Evolutionary conservation across 2,797 vertebrate genomes (phyloP).

Genomic region (Eidolon dupreanum): DNA sequence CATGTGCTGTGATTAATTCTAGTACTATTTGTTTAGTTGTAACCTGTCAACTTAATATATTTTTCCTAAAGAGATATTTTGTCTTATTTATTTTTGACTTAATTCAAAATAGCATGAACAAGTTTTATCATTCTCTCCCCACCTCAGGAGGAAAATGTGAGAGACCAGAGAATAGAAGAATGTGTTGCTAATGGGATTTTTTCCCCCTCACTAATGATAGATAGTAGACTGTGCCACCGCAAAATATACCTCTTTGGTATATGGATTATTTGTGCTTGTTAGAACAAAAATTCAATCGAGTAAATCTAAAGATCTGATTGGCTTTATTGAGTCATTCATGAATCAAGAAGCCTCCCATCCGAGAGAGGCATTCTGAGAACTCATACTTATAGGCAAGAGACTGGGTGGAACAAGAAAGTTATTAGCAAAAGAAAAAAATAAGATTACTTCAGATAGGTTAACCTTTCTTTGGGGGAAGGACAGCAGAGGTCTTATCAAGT

Average conservation of each 20-base stretch:
- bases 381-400: background rate
- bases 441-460: background rate
- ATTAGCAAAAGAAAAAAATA: background rate
- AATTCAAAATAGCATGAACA: background rate
- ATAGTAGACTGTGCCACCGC: background rate
- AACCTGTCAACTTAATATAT: background rate
- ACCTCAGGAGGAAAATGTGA: background rate
- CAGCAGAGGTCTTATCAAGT: background rate
- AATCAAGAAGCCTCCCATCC: background rate
- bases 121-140: background rate
- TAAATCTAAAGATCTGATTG: background rate
- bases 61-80: background rate
- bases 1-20: background rate
- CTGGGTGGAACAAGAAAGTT: background rate
- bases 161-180: background rate
- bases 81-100: slow-evolving; percentile 7
- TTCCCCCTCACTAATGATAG: background rate
- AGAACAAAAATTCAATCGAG: background rate
- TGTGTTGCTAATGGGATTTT: background rate
- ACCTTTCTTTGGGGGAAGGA: background rate
- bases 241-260: background rate
- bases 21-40: background rate
- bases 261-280: background rate
- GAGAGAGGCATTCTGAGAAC: background rate
- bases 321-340: background rate